phyloP scores from a whole-genome alignment of 2,888 invertebrate genomes.

The Ctenicera cuprea region DNA sequence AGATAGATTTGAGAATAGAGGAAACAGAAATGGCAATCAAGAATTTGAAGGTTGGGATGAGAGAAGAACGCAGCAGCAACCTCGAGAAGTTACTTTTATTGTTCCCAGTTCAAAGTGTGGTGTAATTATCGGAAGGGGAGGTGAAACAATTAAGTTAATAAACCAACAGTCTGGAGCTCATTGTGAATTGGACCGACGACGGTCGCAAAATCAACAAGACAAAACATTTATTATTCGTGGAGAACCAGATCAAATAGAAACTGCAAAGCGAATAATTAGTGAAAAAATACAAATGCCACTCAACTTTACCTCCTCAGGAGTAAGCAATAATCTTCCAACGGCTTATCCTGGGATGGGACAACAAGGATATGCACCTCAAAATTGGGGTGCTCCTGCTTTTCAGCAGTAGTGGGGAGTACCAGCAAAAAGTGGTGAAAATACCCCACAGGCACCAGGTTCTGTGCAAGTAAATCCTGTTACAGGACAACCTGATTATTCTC shows the following conservation, averaged over 20 bases:
- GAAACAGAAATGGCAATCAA: slow-evolving; percentile 64
- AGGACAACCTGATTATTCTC: slow-evolving; percentile 95
- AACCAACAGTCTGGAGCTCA: slow-evolving; percentile 97
- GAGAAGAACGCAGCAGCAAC: slow-evolving; percentile 73
- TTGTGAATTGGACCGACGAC: slow-evolving; percentile 96
- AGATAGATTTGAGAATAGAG: slow-evolving; percentile 63
- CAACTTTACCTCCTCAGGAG: slow-evolving; percentile 67
- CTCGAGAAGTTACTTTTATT: slow-evolving; percentile 86
- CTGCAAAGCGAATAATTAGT: slow-evolving; percentile 96
- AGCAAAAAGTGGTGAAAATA: slow-evolving; percentile 73
- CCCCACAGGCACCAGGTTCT: slow-evolving; percentile 64
- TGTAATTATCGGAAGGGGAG: slow-evolving; percentile 96
- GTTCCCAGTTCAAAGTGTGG: slow-evolving; percentile 98
- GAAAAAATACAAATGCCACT: slow-evolving; percentile 90
- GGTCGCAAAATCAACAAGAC: slow-evolving; percentile 87
- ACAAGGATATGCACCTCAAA: slow-evolving; percentile 71
- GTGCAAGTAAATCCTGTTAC: slow-evolving; percentile 73
- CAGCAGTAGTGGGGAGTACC: slow-evolving; percentile 74
- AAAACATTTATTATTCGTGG: slow-evolving; percentile 96
- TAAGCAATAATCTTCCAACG: slow-evolving; percentile 67
- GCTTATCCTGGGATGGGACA: slow-evolving; percentile 72
- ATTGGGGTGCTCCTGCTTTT: slow-evolving; percentile 68
- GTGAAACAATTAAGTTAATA: slow-evolving; percentile 98
- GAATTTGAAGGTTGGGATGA: slow-evolving; percentile 71
- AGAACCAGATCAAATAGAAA: slow-evolving; percentile 94